These are phyloP conservation scores for Probaryconus sp. DNA, from an alignment of 1,140 invertebrate genomes.

Conservation along the genomic window DNA sequence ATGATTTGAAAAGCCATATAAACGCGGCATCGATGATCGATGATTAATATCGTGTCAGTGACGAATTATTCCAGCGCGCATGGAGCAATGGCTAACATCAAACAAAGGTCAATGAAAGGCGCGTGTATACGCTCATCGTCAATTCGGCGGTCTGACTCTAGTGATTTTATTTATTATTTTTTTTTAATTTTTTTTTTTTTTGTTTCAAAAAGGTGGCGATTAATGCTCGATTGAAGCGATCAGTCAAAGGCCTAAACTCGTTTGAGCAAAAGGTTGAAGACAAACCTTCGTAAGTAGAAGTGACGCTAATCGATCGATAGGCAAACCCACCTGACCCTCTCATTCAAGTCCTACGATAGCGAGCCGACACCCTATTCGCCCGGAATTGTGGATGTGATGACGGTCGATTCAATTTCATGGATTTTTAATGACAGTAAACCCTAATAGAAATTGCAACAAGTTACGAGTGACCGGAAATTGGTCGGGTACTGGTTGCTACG, in stretches of 20 bases:
- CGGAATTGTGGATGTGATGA: too few relatives aligned
- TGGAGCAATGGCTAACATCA: too few relatives aligned
- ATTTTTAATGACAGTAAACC: too few relatives aligned
- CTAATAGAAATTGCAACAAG: too few relatives aligned
- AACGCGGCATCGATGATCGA: constrained; percentile 1
- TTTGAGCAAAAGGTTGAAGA: constrained; percentile 54
- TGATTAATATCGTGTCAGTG: background rate
- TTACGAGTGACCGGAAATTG: too few relatives aligned
- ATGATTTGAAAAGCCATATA: constrained; percentile 2
- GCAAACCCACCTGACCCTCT: constrained; percentile 13
- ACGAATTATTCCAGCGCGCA: too few relatives aligned
- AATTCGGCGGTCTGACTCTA: too few relatives aligned
- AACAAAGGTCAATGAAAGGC: too few relatives aligned
- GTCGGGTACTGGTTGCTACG: too few relatives aligned
- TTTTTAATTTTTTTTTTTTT: too few relatives aligned
- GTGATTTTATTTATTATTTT: too few relatives aligned
- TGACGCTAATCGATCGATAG: constrained; percentile 22
- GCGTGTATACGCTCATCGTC: too few relatives aligned
- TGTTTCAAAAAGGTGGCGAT: background rate
- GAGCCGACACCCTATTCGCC: constrained; percentile 4
- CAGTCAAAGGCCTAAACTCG: constrained; percentile 48
- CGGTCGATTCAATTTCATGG: constrained; percentile 13
- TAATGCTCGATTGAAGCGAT: constrained; percentile 18
- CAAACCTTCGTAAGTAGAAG: constrained; percentile 31
- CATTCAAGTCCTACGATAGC: constrained; percentile 22